Percentiles rank a stretch among this genome's conserved stretches.
Conservation (phyloP, 30 jellyfish, hydroid and myxozoan genomes). For the Hydractinia echinata region DNA sequence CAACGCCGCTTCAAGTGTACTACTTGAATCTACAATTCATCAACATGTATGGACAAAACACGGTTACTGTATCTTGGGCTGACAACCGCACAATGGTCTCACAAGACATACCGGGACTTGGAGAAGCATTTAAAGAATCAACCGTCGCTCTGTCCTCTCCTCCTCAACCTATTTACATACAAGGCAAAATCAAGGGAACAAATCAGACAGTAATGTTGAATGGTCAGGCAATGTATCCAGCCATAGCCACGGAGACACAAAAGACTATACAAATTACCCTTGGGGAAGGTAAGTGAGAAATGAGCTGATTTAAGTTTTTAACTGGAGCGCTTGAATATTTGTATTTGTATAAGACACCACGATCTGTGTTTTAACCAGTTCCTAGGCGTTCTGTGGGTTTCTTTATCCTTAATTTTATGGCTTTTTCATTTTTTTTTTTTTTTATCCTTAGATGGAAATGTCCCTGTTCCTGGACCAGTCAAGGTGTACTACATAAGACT, state of each 20-base stretch:
- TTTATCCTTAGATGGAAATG: background rate
- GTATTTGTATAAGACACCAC: too few relatives aligned
- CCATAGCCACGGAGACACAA: conserved; percentile 36
- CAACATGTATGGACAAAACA: conserved; percentile 43
- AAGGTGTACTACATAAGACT: conserved; percentile 43
- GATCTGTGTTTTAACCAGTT: too few relatives aligned
- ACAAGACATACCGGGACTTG: conserved; percentile 41
- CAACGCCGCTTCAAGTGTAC: conserved; percentile 50
- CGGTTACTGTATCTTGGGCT: conserved; percentile 62
- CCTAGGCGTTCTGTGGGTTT: background rate
- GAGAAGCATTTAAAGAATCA: conserved; percentile 45
- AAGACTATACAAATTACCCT: conserved; percentile 38
- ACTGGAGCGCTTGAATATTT: too few relatives aligned
- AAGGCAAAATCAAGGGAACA: conserved; percentile 60
- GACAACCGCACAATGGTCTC: conserved; percentile 48
- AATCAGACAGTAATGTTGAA: conserved; percentile 41
- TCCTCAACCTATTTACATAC: conserved; percentile 56
- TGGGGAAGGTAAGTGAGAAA: conserved; percentile 48
- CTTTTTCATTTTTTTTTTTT: background rate
- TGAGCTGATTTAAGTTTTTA: background rate
- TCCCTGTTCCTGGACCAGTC: background rate
- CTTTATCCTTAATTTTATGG: too few relatives aligned
- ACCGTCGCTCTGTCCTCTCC: conserved; percentile 41
- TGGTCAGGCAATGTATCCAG: conserved; percentile 48
- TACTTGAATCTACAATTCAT: conserved; percentile 61